Evolutionary conservation across 2,113 vertebrate genomes (phyloP).

Genomic region (Cebidichthys violaceus): DNA sequence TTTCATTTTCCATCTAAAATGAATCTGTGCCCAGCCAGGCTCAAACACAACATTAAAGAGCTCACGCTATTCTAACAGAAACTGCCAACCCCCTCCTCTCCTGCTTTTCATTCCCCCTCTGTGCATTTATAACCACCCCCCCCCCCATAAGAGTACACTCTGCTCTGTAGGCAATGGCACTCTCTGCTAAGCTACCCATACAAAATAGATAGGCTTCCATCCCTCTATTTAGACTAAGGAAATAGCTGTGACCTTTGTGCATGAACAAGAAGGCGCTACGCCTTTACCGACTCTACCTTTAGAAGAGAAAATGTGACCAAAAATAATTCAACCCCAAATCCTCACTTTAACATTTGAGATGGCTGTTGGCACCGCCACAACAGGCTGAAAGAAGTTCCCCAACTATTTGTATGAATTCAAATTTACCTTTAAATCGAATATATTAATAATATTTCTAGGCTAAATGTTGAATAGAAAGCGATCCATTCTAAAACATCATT

Average conservation of each 20-base stretch:
- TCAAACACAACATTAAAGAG: slow-evolving; percentile 79
- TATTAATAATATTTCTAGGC: not conserved
- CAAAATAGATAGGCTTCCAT: slow-evolving; percentile 74
- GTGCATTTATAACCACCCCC: slow-evolving; percentile 53
- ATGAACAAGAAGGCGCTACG: slow-evolving; percentile 27
- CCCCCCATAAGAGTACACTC: slow-evolving; percentile 60
- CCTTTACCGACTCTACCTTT: slow-evolving; percentile 34
- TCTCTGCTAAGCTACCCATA: slow-evolving; percentile 70
- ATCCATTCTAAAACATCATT: not conserved
- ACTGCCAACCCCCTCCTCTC: slow-evolving; percentile 55
- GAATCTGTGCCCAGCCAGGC: slow-evolving; percentile 78
- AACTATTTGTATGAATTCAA: not conserved
- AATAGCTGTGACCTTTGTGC: slow-evolving; percentile 71
- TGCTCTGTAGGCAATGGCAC: slow-evolving; percentile 73
- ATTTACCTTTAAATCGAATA: not conserved
- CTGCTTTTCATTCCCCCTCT: slow-evolving; percentile 28
- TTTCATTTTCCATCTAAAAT: slow-evolving; percentile 81
- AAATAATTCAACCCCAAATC: slow-evolving; percentile 28
- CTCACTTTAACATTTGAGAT: slow-evolving; percentile 9
- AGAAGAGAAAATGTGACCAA: slow-evolving; percentile 36
- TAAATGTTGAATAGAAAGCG: not conserved
- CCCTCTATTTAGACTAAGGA: slow-evolving; percentile 64
- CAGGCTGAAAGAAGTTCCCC: not conserved
- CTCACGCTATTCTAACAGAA: slow-evolving; percentile 68
- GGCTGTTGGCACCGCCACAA: not conserved